These are phyloP conservation scores for Buphagus erythrorhynchus DNA, from an alignment of 2,797 vertebrate genomes.

Conservation along the genomic window DNA sequence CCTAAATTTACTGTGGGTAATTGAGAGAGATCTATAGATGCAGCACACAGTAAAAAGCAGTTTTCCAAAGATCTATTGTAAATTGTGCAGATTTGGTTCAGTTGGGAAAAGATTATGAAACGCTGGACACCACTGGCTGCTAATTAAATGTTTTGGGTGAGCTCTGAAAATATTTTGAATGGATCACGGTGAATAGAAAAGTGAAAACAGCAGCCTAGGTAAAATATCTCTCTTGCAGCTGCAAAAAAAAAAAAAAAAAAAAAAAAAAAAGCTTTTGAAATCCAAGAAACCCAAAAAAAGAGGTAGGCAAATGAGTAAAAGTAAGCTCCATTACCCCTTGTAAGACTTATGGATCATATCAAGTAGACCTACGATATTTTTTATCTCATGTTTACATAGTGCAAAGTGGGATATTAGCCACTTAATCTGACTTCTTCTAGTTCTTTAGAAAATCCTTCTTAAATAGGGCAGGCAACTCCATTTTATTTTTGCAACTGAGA, in stretches of 20 bases:
- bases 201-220: conserved; percentile 27
- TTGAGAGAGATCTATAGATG: conserved; percentile 85
- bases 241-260: neutral
- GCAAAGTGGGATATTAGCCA: conserved; percentile 54
- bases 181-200: conserved; percentile 7
- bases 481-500: conserved; percentile 59
- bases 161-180: conserved; percentile 57
- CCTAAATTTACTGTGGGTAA: conserved; percentile 86
- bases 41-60: conserved; percentile 65
- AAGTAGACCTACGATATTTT: conserved; percentile 65
- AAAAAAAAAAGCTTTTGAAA: conserved; percentile 7
- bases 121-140: conserved; percentile 44
- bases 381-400: conserved; percentile 67
- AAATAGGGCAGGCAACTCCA: conserved; percentile 31
- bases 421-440: conserved; percentile 36
- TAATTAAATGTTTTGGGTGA: conserved; percentile 73
- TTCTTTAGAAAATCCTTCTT: conserved; percentile 15
- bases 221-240: conserved; percentile 49
- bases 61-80: conserved; percentile 78
- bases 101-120: conserved; percentile 60
- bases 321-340: conserved; percentile 65
- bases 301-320: conserved; percentile 52
- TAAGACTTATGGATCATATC: conserved; percentile 60
- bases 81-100: conserved; percentile 74
- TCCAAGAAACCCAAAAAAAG: neutral